A percentile compares a stretch with the other conserved stretches of the same genome.
Conservation (phyloP, 1,140 invertebrate species). For the Pristionchus pacificus region DNA sequence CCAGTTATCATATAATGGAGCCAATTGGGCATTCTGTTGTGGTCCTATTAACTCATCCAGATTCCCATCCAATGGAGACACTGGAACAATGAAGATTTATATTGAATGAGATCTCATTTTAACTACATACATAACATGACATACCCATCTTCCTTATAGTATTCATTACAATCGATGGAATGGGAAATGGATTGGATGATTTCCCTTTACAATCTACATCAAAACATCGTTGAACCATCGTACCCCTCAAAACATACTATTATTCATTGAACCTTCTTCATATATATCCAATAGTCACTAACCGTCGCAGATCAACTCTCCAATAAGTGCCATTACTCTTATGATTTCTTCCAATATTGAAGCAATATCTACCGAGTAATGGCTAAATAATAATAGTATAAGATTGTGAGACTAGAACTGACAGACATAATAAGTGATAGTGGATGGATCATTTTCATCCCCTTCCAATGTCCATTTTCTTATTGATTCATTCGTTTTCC, state of each 20-base stretch:
- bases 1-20: too few species aligned
- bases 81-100: too few species aligned
- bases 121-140: too few species aligned
- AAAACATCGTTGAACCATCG: background rate
- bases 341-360: background rate
- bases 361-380: background rate
- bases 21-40: too few species aligned
- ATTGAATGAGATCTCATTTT: too few species aligned
- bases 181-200: background rate
- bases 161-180: background rate
- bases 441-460: background rate
- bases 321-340: background rate
- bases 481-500: background rate
- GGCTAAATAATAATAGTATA: background rate
- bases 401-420: background rate
- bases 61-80: too few species aligned
- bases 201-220: background rate
- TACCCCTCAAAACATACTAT: too few species aligned
- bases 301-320: background rate
- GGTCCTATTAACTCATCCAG: too few species aligned
- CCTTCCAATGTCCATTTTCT: background rate
- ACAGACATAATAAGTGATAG: background rate
- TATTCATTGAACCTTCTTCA: background rate
- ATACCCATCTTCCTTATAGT: too few species aligned
- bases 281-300: background rate